Evolutionary conservation across 2,888 invertebrate species (phyloP).

Genomic region (Drosophila nr. fundita): DNA sequence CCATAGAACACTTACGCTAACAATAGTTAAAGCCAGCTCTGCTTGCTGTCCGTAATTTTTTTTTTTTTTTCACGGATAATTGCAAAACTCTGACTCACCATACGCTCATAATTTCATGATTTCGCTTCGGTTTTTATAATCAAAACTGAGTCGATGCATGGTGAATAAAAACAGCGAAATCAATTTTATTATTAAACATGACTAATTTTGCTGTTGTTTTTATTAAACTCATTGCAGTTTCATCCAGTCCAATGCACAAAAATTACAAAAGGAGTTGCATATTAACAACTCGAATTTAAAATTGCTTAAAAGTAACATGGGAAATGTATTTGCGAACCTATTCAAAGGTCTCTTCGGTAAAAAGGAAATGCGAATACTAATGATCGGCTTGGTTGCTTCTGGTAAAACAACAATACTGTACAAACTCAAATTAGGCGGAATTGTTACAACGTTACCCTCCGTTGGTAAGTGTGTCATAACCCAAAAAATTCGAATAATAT

Average conservation of each 20-base stretch:
- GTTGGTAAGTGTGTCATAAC: slow-evolving; percentile 88
- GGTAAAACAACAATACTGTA: slow-evolving; percentile 99
- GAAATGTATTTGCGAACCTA: slow-evolving; percentile 98
- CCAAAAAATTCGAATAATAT: background rate
- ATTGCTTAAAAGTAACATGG: slow-evolving; percentile 89
- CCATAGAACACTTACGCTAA: slow-evolving; percentile 7
- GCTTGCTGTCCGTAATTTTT: slow-evolving; percentile 53
- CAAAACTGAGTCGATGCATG: too few species aligned
- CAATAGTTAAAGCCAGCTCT: slow-evolving; percentile 17
- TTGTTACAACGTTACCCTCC: slow-evolving; percentile 99
- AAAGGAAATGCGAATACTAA: slow-evolving; percentile 99
- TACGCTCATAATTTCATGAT: too few species aligned
- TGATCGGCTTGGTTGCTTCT: slow-evolving; percentile 99
- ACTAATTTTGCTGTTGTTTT: slow-evolving; percentile 6
- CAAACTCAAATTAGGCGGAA: slow-evolving; percentile 99
- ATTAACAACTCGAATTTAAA: slow-evolving; percentile 75
- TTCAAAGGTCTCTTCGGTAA: slow-evolving; percentile 99
- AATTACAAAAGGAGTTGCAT: slow-evolving; percentile 55
- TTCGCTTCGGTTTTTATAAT: too few species aligned
- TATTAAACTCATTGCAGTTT: slow-evolving; percentile 55
- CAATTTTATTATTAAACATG: background rate
- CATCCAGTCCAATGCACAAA: slow-evolving; percentile 55
- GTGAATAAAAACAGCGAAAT: background rate
- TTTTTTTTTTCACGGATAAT: slow-evolving; percentile 32
- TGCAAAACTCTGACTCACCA: too few species aligned